phyloP scores from a whole-genome alignment of 2,113 vertebrate genomes.

The Mixornis gularis region DNA sequence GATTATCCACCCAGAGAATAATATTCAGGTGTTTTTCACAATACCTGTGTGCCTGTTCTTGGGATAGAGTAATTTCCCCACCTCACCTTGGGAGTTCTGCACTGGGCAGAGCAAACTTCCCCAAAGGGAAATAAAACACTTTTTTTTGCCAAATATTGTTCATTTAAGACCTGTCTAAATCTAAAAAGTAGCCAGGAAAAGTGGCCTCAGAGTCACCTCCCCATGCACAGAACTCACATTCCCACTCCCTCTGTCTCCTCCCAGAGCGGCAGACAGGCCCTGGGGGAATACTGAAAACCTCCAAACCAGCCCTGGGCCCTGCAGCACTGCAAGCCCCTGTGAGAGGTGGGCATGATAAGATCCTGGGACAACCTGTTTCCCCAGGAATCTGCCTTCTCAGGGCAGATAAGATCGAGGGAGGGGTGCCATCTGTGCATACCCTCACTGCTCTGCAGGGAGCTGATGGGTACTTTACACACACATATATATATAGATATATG shows the following conservation, averaged over 20 bases:
- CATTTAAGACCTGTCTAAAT: neutral
- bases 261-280: no score
- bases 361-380: neutral
- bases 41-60: neutral
- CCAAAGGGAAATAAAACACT: neutral
- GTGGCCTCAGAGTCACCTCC: neutral
- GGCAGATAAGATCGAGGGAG: neutral
- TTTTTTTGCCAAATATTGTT: neutral
- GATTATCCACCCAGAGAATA: neutral
- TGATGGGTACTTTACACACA: neutral
- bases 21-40: neutral
- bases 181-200: neutral
- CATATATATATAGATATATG: neutral
- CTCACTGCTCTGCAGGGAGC: neutral
- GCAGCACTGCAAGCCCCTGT: neutral
- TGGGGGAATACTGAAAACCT: neutral
- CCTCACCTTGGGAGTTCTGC: neutral
- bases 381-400: neutral
- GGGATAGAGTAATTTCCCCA: neutral
- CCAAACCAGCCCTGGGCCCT: neutral
- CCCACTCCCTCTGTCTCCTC: neutral
- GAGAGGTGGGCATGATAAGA: neutral
- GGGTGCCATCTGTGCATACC: fast-evolving
- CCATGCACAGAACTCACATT: neutral
- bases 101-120: neutral